Evolutionary conservation across 64 coral and sea anemone species (phyloP).

Genomic region (Astreopora myriophthalma): DNA sequence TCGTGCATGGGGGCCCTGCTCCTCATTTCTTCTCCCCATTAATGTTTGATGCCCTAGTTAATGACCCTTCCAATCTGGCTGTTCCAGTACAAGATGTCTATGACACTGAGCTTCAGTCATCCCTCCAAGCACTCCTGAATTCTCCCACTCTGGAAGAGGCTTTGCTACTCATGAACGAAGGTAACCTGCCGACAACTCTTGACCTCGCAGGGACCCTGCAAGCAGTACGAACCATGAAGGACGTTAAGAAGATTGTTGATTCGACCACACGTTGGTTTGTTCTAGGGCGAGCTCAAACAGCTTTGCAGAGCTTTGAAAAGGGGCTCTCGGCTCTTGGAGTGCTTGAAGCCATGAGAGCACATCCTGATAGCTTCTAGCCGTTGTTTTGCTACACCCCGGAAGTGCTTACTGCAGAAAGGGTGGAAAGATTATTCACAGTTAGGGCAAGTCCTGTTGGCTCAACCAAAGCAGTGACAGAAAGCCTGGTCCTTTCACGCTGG

Average conservation of each 20-base stretch:
- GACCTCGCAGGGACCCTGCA: conserved; percentile 45
- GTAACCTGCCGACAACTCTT: conserved; percentile 25
- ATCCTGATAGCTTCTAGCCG: conserved; percentile 23
- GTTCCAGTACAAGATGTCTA: conserved; percentile 15
- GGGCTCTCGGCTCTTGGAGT: conserved; percentile 46
- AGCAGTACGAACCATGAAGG: neutral
- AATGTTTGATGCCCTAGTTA: neutral
- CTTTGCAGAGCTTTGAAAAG: conserved; percentile 44
- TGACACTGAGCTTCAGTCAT: neutral
- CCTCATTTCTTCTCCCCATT: neutral
- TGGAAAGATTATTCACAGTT: conserved; percentile 42
- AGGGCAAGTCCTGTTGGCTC: conserved; percentile 37
- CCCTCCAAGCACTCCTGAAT: conserved; percentile 1
- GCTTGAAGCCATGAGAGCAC: conserved; percentile 6
- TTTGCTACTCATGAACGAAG: conserved; percentile 4
- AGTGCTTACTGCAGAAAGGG: conserved; percentile 20
- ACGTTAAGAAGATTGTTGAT: neutral
- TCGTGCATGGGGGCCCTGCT: neutral
- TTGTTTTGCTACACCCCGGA: conserved; percentile 24
- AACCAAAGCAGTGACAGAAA: conserved; percentile 52
- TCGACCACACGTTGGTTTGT: conserved; percentile 32
- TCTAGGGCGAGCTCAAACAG: conserved; percentile 25
- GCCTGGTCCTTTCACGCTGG: conserved; percentile 65
- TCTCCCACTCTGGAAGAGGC: conserved; percentile 17
- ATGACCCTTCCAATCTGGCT: neutral